These are phyloP conservation scores for Allygus modestus DNA, from an alignment of 2,888 invertebrate genomes.

Conservation along the genomic window DNA sequence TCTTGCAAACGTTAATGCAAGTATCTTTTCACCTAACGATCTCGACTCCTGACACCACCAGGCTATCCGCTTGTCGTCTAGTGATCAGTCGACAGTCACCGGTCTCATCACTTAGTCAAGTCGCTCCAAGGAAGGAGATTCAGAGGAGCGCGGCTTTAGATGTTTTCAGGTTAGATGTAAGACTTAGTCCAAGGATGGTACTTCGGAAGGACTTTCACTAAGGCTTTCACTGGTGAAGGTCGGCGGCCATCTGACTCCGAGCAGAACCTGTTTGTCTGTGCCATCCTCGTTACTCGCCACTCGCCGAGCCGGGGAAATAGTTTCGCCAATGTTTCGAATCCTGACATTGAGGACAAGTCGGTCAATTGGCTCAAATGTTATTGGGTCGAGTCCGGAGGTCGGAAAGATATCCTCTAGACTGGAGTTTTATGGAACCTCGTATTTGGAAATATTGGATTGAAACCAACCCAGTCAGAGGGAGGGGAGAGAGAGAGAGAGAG, in stretches of 20 bases:
- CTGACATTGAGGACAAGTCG: conserved; percentile 10
- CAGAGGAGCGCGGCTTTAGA: background rate
- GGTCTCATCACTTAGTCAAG: background rate
- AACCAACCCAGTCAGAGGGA: too few relatives aligned
- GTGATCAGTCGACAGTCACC: too few relatives aligned
- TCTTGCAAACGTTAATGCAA: too few relatives aligned
- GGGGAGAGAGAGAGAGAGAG: too few relatives aligned
- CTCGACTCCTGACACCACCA: too few relatives aligned
- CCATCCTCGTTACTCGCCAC: background rate
- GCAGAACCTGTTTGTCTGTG: background rate
- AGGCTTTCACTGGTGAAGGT: conserved; percentile 56
- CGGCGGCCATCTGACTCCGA: conserved; percentile 12
- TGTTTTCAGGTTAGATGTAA: conserved; percentile 24
- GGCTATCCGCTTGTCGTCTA: too few relatives aligned
- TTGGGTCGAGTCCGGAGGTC: background rate
- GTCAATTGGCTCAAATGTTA: background rate
- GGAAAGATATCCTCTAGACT: too few relatives aligned
- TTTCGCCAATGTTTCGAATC: background rate
- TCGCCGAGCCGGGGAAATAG: background rate
- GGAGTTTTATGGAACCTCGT: too few relatives aligned
- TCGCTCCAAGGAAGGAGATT: background rate
- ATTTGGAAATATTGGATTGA: too few relatives aligned
- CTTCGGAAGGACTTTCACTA: conserved; percentile 39
- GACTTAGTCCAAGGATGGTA: conserved; percentile 44
- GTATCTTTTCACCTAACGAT: too few relatives aligned